Evolutionary conservation across 2,113 vertebrate genomes (phyloP).

Genomic region (Jaculus jaculus): DNA sequence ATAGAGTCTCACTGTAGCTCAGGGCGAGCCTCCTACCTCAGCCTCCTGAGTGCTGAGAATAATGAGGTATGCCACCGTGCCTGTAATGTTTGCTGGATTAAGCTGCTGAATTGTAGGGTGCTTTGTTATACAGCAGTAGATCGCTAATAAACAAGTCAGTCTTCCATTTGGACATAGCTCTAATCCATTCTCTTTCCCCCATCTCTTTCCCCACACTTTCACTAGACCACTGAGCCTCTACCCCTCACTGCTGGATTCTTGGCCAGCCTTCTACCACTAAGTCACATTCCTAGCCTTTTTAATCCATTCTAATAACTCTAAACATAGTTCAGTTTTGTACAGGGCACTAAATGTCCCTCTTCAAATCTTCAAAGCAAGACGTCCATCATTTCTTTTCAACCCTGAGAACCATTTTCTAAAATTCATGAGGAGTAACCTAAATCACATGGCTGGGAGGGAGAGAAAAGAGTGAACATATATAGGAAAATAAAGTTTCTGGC

Average conservation of each 20-base stretch:
- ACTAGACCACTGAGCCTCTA: background rate
- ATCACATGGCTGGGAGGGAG: background rate
- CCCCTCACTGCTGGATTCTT: no score
- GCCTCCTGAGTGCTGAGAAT: no score
- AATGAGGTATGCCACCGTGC: no score
- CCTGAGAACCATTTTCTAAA: conserved; percentile 15
- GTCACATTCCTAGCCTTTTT: background rate
- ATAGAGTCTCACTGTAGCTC: no score
- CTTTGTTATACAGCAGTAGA: conserved; percentile 8
- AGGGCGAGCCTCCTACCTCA: no score
- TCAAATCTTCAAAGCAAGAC: conserved; percentile 14
- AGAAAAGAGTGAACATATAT: conserved; percentile 38
- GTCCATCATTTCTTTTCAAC: background rate
- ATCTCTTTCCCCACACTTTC: background rate
- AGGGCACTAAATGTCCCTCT: background rate
- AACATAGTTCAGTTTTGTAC: conserved; percentile 26
- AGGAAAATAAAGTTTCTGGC: conserved; percentile 58
- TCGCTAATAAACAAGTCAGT: background rate
- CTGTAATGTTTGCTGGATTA: background rate
- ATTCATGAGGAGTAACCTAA: background rate
- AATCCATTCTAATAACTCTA: conserved; percentile 16
- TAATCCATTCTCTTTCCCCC: background rate
- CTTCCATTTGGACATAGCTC: background rate
- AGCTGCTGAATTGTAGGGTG: background rate
- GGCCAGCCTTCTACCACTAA: no score